Percentiles rank a stretch among this genome's conserved stretches.
Conservation (phyloP, 2,797 vertebrate genomes). For the Meriones psammophilus region DNA sequence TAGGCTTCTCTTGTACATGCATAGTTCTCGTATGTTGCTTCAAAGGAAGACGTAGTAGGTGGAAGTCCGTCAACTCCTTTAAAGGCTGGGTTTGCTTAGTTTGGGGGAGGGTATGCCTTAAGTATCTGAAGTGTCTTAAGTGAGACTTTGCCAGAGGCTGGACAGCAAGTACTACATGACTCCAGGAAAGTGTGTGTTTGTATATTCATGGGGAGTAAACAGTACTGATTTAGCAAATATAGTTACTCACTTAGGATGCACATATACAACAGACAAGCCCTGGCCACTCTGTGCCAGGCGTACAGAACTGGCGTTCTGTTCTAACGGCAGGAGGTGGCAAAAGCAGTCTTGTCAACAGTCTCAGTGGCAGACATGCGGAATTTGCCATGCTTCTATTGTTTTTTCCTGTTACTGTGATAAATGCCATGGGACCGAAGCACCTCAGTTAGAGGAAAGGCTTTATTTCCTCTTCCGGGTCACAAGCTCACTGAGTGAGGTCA, state of each 20-base stretch:
- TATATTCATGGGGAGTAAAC: not conserved
- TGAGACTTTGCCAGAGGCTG: not conserved
- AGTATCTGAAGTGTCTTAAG: not conserved
- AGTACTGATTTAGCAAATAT: not conserved
- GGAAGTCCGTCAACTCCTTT: not conserved
- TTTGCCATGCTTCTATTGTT: not conserved
- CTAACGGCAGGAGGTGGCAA: not conserved
- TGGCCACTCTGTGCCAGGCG: not conserved
- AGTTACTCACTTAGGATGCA: not conserved
- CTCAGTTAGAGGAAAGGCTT: not conserved
- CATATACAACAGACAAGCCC: not conserved
- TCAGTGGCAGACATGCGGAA: not conserved
- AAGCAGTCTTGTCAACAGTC: not conserved
- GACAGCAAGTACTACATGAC: not conserved
- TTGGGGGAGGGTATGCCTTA: not conserved
- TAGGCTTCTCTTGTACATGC: not conserved
- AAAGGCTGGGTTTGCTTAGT: not conserved
- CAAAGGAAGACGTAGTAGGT: not conserved
- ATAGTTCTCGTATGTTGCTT: conserved; percentile 4
- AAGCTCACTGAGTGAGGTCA: not conserved
- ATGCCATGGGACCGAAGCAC: not conserved
- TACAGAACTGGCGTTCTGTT: not conserved
- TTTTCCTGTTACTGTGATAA: not conserved
- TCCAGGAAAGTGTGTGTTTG: not conserved
- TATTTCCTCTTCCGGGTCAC: not conserved